phyloP scores from a whole-genome alignment of 1,140 invertebrate species.

The Riptortus pedestris region DNA sequence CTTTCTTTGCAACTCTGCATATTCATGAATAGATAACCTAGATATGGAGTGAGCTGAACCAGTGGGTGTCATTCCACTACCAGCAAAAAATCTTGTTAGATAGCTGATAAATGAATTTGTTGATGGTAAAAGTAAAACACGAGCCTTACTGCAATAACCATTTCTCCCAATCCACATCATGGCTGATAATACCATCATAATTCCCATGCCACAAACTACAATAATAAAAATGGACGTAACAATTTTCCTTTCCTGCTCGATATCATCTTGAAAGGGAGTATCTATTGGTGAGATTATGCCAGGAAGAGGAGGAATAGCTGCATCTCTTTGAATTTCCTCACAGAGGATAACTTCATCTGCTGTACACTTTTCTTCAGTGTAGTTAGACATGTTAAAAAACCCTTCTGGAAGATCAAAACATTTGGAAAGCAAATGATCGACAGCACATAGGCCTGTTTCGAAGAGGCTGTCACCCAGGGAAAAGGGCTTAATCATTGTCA shows the following conservation, averaged over 20 bases:
- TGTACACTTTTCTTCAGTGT: constrained; percentile 47
- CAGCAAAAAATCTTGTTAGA: constrained; percentile 36
- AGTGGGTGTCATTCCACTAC: constrained; percentile 38
- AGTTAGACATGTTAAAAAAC: constrained; percentile 50
- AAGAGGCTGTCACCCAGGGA: constrained; percentile 38
- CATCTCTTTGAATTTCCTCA: constrained; percentile 26
- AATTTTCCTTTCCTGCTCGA: constrained; percentile 39
- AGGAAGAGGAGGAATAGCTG: constrained; percentile 23
- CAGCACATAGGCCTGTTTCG: constrained; percentile 50
- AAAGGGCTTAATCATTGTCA: constrained; percentile 28
- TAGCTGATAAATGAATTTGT: constrained; percentile 35
- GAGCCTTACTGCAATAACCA: constrained; percentile 42
- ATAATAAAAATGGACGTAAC: constrained; percentile 42
- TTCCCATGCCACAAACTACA: constrained; percentile 40
- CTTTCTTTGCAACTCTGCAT: constrained; percentile 44
- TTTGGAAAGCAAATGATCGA: constrained; percentile 45
- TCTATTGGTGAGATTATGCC: constrained; percentile 26
- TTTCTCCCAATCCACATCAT: constrained; percentile 44
- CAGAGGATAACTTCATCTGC: constrained; percentile 33
- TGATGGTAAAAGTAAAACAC: constrained; percentile 32
- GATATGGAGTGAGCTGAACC: constrained; percentile 49
- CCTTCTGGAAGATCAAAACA: constrained; percentile 53
- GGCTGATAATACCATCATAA: constrained; percentile 42
- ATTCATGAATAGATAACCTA: constrained; percentile 50
- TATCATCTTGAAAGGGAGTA: constrained; percentile 25